Conservation (phyloP, 2,797 vertebrate species). For the Austrolebias charrua region DNA sequence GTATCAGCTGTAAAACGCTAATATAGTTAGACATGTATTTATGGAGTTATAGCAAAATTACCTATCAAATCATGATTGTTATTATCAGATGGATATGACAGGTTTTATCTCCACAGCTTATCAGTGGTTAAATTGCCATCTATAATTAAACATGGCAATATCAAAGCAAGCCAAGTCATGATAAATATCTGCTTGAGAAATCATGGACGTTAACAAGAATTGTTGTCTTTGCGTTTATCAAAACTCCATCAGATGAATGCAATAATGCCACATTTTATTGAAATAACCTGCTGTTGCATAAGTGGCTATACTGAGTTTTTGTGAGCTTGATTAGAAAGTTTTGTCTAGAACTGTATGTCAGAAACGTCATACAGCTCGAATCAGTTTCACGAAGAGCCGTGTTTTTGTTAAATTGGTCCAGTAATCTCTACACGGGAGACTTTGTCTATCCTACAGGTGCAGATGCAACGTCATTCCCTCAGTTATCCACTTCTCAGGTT, state of each 20-base stretch:
- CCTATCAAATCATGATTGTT: background rate
- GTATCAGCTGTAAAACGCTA: background rate
- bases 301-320: background rate
- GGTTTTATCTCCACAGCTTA: background rate
- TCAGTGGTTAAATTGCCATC: constrained; percentile 27
- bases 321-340: constrained; percentile 2
- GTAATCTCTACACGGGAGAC: constrained; percentile 8
- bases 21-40: background rate
- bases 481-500: constrained; percentile 40
- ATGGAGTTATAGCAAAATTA: background rate
- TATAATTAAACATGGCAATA: constrained; percentile 25
- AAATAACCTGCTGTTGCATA: background rate
- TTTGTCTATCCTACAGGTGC: constrained; percentile 1
- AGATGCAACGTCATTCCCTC: constrained; percentile 16
- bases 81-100: background rate
- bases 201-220: constrained; percentile 36
- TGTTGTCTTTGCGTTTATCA: constrained; percentile 10
- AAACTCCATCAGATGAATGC: constrained; percentile 1
- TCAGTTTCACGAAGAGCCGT: constrained; percentile 8
- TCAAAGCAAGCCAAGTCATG: constrained; percentile 29
- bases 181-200: constrained; percentile 33
- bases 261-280: background rate
- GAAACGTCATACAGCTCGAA: background rate
- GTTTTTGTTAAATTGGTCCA: background rate
- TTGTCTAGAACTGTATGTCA: background rate